Conservation (phyloP, 2,113 vertebrate species). For the Aegotheles bennettii region DNA sequence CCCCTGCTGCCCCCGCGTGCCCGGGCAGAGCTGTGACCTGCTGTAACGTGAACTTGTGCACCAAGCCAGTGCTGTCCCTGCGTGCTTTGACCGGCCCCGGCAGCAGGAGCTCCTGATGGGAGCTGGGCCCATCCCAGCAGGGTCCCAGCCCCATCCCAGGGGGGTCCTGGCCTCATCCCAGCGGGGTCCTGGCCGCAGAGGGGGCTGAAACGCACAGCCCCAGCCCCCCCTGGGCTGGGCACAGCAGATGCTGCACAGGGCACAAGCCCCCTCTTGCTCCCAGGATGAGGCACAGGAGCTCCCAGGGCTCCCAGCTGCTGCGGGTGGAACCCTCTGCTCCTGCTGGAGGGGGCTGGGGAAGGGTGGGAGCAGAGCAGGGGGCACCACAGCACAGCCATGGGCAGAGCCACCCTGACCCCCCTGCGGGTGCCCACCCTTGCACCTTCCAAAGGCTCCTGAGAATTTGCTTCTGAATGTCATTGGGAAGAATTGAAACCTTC, state of each 20-base stretch:
- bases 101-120: neutral
- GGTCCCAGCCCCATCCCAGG: accelerated
- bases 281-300: neutral
- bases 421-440: accelerated
- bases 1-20: neutral
- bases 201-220: accelerated
- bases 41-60: neutral
- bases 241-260: neutral
- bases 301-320: neutral
- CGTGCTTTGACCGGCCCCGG: accelerated
- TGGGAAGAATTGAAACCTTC: neutral
- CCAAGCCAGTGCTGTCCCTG: neutral
- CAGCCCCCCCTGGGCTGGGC: neutral
- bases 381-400: accelerated
- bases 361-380: accelerated
- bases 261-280: accelerated
- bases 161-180: accelerated
- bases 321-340: accelerated
- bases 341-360: neutral
- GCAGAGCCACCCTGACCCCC: neutral
- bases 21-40: neutral
- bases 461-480: neutral
- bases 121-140: accelerated
- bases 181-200: neutral
- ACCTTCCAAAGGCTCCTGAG: neutral